These are phyloP conservation scores for Scelioninae gen. 1 DNA, from an alignment of 2,888 invertebrate species.

Conservation along the genomic window DNA sequence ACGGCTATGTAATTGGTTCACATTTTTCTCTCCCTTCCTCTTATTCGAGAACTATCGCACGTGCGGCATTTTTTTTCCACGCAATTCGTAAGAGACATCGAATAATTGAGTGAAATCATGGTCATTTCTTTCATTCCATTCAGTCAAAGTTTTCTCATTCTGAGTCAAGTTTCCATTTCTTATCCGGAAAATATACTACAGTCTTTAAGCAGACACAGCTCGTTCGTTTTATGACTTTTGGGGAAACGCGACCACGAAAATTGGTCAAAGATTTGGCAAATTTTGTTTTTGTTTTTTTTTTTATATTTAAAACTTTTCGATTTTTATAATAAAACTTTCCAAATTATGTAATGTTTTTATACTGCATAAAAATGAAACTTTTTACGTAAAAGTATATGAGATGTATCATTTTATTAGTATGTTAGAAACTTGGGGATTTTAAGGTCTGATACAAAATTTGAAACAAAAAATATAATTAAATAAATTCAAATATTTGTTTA, in stretches of 20 bases:
- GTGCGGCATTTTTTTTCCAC: slow-evolving; percentile 6
- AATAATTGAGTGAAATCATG: slow-evolving; percentile 49
- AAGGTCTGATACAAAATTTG: too few relatives aligned
- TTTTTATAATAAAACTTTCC: slow-evolving; percentile 13
- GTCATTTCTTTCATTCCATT: slow-evolving; percentile 42
- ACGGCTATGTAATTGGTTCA: slow-evolving; percentile 31
- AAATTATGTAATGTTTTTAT: slow-evolving; percentile 13
- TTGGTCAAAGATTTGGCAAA: not conserved
- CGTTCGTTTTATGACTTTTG: slow-evolving; percentile 17
- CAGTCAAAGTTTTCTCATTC: slow-evolving; percentile 42
- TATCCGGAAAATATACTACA: slow-evolving; percentile 15
- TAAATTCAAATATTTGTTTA: too few relatives aligned
- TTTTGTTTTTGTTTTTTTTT: not conserved
- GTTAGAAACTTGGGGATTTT: slow-evolving; percentile 29
- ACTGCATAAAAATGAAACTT: slow-evolving; percentile 25
- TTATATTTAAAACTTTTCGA: not conserved
- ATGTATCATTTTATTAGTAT: slow-evolving; percentile 2
- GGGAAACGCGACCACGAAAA: slow-evolving; percentile 11
- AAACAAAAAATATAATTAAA: too few relatives aligned
- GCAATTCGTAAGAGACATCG: slow-evolving; percentile 18
- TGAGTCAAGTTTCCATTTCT: not conserved
- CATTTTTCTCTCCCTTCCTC: slow-evolving; percentile 17
- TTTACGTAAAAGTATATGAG: slow-evolving; percentile 6
- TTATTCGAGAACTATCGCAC: slow-evolving; percentile 41
- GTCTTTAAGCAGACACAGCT: slow-evolving; percentile 19